Evolutionary conservation across 2,113 vertebrate species (phyloP).

Genomic region (Centropristis striata): DNA sequence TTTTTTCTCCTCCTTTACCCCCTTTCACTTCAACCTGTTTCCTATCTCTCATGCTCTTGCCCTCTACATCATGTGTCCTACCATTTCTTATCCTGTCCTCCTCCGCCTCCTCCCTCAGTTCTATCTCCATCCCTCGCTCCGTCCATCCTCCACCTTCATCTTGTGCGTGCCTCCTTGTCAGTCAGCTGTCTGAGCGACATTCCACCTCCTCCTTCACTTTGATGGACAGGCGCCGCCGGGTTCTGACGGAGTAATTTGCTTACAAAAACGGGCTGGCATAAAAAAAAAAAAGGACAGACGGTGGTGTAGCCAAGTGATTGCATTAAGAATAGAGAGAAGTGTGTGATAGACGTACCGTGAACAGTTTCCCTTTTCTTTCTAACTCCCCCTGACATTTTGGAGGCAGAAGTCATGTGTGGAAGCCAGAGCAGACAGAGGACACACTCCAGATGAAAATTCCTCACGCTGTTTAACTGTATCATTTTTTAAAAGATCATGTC

Average conservation of each 20-base stretch:
- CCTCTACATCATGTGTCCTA: slow-evolving; percentile 65
- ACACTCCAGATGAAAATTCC: slow-evolving; percentile 16
- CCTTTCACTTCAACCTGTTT: slow-evolving; percentile 61
- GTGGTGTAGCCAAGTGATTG: slow-evolving; percentile 79
- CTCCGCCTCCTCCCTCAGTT: slow-evolving; percentile 37
- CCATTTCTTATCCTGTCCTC: slow-evolving; percentile 60
- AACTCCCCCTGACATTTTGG: slow-evolving; percentile 35
- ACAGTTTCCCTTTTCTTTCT: slow-evolving; percentile 40
- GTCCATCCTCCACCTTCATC: slow-evolving; percentile 61
- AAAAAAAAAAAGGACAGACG: slow-evolving; percentile 77
- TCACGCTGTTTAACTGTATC: neutral
- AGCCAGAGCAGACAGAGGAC: slow-evolving; percentile 23
- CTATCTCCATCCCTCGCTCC: slow-evolving; percentile 43
- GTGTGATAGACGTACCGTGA: slow-evolving; percentile 70
- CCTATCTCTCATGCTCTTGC: slow-evolving; percentile 59
- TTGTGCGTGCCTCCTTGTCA: slow-evolving; percentile 85
- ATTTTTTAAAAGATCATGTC: neutral
- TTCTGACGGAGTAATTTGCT: slow-evolving; percentile 91
- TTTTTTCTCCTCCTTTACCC: slow-evolving; percentile 25
- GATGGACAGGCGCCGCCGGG: slow-evolving; percentile 82
- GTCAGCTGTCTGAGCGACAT: slow-evolving; percentile 87
- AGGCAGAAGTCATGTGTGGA: slow-evolving; percentile 41
- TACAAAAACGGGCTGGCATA: slow-evolving; percentile 80
- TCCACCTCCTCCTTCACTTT: slow-evolving; percentile 79
- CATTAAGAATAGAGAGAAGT: slow-evolving; percentile 74